A percentile compares a stretch with the other conserved stretches of the same genome.
phyloP scores from a whole-genome alignment of 2,113 vertebrate species.

The Pungitius pungitius region DNA sequence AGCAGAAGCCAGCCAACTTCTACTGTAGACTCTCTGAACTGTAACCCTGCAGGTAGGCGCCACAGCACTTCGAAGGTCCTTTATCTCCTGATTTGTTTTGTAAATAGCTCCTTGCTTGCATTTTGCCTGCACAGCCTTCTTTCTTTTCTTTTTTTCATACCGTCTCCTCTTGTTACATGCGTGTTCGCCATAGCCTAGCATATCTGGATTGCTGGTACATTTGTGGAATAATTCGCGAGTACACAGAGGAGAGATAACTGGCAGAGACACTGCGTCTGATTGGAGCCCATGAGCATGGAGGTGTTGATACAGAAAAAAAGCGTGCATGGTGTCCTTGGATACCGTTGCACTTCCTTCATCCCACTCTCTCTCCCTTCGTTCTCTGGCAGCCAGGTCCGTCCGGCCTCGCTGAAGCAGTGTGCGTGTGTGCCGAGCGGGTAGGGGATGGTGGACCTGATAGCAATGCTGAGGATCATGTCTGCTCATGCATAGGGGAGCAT shows the following conservation, averaged over 20 bases:
- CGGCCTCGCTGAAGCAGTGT: conserved; percentile 42
- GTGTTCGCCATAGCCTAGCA: not conserved
- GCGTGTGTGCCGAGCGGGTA: conserved; percentile 34
- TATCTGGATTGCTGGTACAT: conserved; percentile 11
- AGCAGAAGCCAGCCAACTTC: conserved; percentile 7
- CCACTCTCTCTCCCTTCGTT: conserved; percentile 25
- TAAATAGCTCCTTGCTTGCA: conserved; percentile 41
- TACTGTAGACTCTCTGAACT: conserved; percentile 24
- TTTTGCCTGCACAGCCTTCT: conserved; percentile 21
- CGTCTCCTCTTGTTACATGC: conserved; percentile 19
- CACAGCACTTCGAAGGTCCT: conserved; percentile 8
- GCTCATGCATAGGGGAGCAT: conserved; percentile 47
- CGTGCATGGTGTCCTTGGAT: conserved; percentile 46
- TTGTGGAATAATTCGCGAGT: conserved; percentile 19
- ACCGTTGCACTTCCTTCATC: conserved; percentile 25
- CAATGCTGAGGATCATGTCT: conserved; percentile 60
- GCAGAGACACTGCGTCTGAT: conserved; percentile 16
- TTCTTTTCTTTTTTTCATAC: conserved; percentile 15
- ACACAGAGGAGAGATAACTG: conserved; percentile 27
- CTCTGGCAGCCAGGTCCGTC: conserved; percentile 50
- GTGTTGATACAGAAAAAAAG: conserved; percentile 43
- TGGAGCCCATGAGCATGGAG: conserved; percentile 27
- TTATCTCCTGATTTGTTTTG: conserved; percentile 39
- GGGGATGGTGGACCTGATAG: conserved; percentile 59
- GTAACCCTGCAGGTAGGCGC: not conserved